A percentile compares a stretch with the other conserved stretches of the same genome.
These are phyloP conservation scores for Anthopleura sola DNA, from an alignment of 64 coral and sea anemone genomes.

Conservation along the genomic window DNA sequence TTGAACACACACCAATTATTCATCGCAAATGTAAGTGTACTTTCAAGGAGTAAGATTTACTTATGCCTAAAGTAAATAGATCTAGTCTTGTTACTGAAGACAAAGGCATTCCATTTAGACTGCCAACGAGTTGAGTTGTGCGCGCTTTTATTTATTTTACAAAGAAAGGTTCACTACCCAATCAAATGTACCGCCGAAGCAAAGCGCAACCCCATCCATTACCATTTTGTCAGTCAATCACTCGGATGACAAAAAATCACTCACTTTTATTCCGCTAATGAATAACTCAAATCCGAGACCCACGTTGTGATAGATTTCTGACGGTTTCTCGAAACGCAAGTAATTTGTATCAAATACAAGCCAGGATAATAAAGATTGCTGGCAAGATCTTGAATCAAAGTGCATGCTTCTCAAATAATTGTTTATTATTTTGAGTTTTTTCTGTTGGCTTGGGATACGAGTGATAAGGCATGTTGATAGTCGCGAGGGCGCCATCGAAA, in stretches of 20 bases:
- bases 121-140: background rate
- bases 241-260: background rate
- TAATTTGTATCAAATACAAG: slow-evolving; percentile 11
- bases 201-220: background rate
- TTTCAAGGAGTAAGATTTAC: slow-evolving; percentile 4
- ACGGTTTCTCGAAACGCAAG: background rate
- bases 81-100: background rate
- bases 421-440: background rate
- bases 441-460: background rate
- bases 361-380: slow-evolving; percentile 8
- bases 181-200: background rate
- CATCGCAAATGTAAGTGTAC: background rate
- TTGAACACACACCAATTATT: slow-evolving; percentile 2
- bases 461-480: slow-evolving; percentile 16
- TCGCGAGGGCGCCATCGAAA: background rate
- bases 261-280: background rate
- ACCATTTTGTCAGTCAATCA: slow-evolving; percentile 16
- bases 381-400: background rate
- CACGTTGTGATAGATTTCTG: background rate
- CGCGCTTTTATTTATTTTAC: slow-evolving; percentile 14
- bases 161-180: slow-evolving; percentile 4
- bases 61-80: slow-evolving; percentile 7
- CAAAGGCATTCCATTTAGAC: slow-evolving; percentile 20
- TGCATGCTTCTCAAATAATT: background rate
- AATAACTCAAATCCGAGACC: background rate